Conservation (phyloP, 2,888 invertebrate genomes). For the Heliconius charithonia region DNA sequence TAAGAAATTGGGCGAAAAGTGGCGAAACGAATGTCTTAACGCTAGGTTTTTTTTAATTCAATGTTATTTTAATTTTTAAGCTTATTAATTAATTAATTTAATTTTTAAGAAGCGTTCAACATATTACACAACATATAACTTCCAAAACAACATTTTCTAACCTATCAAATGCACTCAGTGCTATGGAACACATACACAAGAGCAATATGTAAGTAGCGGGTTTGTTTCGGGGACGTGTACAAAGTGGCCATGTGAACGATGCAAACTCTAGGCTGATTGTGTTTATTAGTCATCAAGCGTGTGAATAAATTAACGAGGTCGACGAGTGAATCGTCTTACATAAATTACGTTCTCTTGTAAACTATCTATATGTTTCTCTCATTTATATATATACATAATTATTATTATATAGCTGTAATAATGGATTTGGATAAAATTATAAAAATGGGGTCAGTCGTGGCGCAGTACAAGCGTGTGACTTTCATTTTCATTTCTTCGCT, state of each 20-base stretch:
- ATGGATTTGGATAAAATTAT: background rate
- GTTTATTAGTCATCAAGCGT: constrained; percentile 24
- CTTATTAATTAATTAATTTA: no score
- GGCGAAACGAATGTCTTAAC: no score
- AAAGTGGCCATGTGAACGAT: constrained; percentile 8
- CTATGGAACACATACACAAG: background rate
- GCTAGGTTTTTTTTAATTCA: no score
- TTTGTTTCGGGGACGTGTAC: constrained; percentile 13
- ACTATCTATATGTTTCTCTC: background rate
- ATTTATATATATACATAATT: background rate
- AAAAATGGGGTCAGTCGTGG: no score
- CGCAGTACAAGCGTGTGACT: no score
- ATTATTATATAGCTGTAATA: background rate
- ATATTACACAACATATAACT: no score
- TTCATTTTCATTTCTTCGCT: no score
- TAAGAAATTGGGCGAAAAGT: no score
- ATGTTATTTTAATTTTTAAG: no score
- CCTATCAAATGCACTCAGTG: background rate
- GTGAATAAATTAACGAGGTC: constrained; percentile 25
- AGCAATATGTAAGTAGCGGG: constrained; percentile 12
- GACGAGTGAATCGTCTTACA: constrained; percentile 20
- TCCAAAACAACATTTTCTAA: background rate
- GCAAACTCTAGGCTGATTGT: constrained; percentile 12
- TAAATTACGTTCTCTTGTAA: background rate
- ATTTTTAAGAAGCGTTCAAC: no score